Conservation (phyloP, 2,888 invertebrate genomes). For the Maniola hyperantus region DNA sequence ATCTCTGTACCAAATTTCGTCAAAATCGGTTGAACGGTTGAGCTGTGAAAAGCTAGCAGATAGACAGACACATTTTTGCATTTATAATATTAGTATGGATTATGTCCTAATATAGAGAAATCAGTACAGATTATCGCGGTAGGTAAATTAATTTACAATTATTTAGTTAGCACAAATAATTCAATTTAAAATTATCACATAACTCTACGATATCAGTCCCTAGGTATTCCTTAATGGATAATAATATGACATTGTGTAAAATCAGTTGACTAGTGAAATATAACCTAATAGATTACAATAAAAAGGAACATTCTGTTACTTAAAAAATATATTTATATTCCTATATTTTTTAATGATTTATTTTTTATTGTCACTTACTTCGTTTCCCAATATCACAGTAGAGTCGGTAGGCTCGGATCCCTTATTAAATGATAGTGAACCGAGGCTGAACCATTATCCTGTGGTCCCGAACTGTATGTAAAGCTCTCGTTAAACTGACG, state of each 20-base stretch:
- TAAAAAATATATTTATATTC: too few species aligned
- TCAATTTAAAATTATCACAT: conserved; percentile 4
- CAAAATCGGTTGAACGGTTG: too few species aligned
- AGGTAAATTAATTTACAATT: not conserved
- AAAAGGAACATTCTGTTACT: not conserved
- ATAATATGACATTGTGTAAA: not conserved
- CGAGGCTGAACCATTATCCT: not conserved
- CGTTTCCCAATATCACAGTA: not conserved
- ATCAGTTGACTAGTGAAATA: not conserved
- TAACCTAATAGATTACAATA: not conserved
- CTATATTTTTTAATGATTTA: not conserved
- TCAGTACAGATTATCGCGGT: not conserved
- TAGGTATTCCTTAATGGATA: not conserved
- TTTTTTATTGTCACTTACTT: not conserved
- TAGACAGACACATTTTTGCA: too few species aligned
- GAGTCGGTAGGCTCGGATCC: conserved; percentile 14
- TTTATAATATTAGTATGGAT: not conserved
- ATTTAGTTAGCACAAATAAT: not conserved
- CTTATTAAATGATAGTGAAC: conserved; percentile 25
- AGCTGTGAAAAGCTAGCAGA: too few species aligned
- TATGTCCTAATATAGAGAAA: not conserved
- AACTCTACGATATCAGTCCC: not conserved
- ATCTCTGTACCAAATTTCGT: too few species aligned
- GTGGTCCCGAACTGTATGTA: conserved; percentile 5
- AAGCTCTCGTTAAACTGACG: conserved; percentile 19